Evolutionary conservation across 2,888 invertebrate species (phyloP).

Genomic region (Zygaena filipendulae): DNA sequence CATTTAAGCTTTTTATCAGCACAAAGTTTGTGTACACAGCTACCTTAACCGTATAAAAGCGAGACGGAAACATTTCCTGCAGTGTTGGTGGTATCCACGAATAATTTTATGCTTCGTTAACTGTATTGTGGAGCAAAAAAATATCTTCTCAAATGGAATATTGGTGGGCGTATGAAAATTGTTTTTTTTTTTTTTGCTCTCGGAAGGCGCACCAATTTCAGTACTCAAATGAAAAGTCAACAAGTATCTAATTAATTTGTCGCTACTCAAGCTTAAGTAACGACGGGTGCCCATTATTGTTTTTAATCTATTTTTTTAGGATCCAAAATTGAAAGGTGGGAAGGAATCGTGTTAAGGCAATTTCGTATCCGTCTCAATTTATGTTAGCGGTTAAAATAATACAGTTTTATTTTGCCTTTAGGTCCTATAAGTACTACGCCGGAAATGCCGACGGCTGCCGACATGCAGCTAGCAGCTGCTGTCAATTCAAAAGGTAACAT

Average conservation of each 20-base stretch:
- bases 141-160: conserved; percentile 39
- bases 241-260: no score
- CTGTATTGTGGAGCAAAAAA: conserved; percentile 43
- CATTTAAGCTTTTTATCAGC: conserved; percentile 62
- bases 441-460: conserved; percentile 60
- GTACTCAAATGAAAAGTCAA: conserved; percentile 49
- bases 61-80: conserved; percentile 49
- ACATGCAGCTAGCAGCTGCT: conserved; percentile 57
- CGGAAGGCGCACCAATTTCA: no score
- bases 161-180: conserved; percentile 21
- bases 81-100: conserved; percentile 39
- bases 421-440: conserved; percentile 62
- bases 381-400: no score
- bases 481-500: conserved; percentile 54
- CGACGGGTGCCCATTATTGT: no score
- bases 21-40: conserved; percentile 54
- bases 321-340: no score
- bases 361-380: no score
- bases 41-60: conserved; percentile 44
- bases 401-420: conserved; percentile 21
- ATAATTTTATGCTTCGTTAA: conserved; percentile 62
- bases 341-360: no score
- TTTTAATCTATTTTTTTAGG: no score
- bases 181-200: no score
- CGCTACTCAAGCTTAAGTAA: no score